These are phyloP conservation scores for Eupsittula cactorum DNA, from an alignment of 2,113 vertebrate genomes.

Conservation along the genomic window DNA sequence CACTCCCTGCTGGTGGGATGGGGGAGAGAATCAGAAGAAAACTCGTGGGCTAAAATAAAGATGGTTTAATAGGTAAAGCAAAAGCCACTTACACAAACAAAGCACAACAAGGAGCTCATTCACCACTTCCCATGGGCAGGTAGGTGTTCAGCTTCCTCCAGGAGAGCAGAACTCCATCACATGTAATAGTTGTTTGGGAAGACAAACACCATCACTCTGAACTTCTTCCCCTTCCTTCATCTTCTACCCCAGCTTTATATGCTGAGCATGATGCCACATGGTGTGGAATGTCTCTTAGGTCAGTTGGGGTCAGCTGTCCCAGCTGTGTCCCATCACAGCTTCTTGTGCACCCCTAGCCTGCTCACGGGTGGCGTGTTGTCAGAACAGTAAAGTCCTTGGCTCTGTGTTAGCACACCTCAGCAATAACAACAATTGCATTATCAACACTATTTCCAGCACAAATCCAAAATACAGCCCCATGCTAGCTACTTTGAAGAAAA, in stretches of 20 bases:
- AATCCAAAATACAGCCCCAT: background rate
- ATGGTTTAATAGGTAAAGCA: background rate
- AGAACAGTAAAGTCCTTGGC: background rate
- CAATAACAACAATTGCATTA: background rate
- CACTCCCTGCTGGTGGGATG: accelerated
- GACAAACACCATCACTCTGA: background rate
- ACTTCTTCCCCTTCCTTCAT: accelerated
- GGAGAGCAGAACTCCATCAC: background rate
- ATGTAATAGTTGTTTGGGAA: accelerated
- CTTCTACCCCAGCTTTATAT: background rate
- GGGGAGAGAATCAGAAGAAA: background rate
- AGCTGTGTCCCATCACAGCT: background rate
- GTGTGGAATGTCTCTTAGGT: background rate
- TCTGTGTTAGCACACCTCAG: background rate
- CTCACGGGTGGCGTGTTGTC: accelerated
- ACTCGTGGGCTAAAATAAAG: accelerated
- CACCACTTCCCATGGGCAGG: accelerated
- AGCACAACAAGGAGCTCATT: background rate
- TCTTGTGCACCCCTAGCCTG: background rate
- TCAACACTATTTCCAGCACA: background rate
- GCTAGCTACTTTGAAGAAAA: background rate
- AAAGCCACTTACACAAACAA: accelerated
- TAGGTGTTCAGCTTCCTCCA: background rate
- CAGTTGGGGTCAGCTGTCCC: background rate
- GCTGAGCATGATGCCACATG: accelerated